phyloP scores from a whole-genome alignment of 2,113 vertebrate genomes.

The Sapajus apella region DNA sequence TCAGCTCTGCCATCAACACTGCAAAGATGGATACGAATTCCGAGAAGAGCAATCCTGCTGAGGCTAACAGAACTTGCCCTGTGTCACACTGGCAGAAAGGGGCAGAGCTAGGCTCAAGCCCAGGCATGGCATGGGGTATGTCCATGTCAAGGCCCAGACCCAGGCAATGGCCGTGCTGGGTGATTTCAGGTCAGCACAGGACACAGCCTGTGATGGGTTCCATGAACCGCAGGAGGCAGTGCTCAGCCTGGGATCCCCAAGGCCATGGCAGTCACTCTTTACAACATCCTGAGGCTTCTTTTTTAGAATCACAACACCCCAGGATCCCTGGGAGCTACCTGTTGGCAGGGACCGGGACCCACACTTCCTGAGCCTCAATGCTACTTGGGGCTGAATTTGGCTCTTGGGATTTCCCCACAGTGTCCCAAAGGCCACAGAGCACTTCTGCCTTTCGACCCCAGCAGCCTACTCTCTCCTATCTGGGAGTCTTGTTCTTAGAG shows the following conservation, averaged over 20 bases:
- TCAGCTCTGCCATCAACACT: background rate
- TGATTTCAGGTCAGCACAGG: background rate
- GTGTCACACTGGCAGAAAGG: background rate
- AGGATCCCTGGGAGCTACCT: background rate
- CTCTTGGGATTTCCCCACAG: background rate
- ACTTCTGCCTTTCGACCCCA: background rate
- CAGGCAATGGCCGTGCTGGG: background rate
- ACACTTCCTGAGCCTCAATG: background rate
- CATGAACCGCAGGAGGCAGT: background rate
- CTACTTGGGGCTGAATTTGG: background rate
- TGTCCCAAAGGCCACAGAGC: background rate
- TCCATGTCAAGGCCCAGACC: background rate
- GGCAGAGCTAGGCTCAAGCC: background rate
- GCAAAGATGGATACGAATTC: background rate
- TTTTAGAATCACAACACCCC: background rate
- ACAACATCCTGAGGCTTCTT: background rate
- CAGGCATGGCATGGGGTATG: fast-evolving
- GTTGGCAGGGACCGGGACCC: background rate
- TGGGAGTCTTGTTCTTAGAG: background rate
- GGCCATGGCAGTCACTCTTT: background rate
- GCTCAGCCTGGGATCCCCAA: background rate
- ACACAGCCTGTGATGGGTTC: background rate
- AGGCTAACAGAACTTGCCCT: background rate
- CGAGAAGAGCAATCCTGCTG: background rate
- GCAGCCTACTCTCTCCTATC: background rate